These are phyloP conservation scores for Brienomyrus longianalis DNA, from an alignment of 2,113 vertebrate species.

Conservation along the genomic window DNA sequence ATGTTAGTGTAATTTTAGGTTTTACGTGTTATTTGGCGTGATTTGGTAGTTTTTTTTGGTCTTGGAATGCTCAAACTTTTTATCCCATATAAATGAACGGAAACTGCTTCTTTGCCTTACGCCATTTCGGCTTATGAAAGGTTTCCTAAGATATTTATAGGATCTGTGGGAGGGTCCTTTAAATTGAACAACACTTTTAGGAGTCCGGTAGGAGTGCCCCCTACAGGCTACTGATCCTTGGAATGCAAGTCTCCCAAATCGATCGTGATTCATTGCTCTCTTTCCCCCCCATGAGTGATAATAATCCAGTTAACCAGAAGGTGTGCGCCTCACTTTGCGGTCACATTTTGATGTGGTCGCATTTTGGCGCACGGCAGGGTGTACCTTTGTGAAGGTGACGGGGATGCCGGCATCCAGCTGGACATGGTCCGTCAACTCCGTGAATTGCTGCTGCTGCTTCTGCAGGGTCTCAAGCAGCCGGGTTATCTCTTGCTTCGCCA, in stretches of 20 bases:
- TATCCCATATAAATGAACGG: not conserved
- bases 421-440: constrained; percentile 88
- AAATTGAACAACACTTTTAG: not conserved
- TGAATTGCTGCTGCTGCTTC: constrained; percentile 97
- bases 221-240: not conserved
- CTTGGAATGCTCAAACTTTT: not conserved
- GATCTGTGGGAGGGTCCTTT: not conserved
- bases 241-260: not conserved
- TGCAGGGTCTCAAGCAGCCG: constrained; percentile 85
- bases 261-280: not conserved
- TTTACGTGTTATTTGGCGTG: not conserved
- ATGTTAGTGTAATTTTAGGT: too few relatives aligned
- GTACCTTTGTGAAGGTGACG: constrained; percentile 96
- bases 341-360: not conserved
- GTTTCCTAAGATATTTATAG: not conserved
- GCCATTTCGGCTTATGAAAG: too few relatives aligned
- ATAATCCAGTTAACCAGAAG: not conserved
- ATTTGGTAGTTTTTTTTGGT: not conserved
- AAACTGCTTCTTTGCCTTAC: not conserved
- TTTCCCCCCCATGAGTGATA: not conserved
- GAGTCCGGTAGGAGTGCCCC: not conserved
- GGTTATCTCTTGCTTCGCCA: constrained; percentile 94
- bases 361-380: not conserved
- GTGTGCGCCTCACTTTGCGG: not conserved
- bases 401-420: constrained; percentile 93